Conservation (phyloP, 2,113 vertebrate genomes). For the Addax nasomaculatus region DNA sequence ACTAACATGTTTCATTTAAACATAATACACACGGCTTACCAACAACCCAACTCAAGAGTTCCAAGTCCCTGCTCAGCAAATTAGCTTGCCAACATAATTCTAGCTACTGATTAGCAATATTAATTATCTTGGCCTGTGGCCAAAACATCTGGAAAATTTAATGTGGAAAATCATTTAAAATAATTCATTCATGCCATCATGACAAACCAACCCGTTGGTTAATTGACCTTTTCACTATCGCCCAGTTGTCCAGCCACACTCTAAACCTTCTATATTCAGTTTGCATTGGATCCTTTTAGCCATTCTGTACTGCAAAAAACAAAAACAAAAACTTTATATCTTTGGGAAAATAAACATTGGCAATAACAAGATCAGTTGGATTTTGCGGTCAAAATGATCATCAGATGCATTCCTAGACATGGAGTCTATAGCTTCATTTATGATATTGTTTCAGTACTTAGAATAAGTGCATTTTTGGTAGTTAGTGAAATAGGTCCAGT, state of each 20-base stretch:
- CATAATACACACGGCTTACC: not conserved
- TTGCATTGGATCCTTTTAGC: not conserved
- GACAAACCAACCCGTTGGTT: not conserved
- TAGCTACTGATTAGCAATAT: constrained; percentile 16
- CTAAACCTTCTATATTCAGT: not conserved
- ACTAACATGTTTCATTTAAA: not conserved
- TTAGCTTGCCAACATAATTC: not conserved
- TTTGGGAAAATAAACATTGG: not conserved
- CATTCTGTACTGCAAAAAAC: not conserved
- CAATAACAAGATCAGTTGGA: not conserved
- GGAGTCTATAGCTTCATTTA: not conserved
- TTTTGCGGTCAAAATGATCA: not conserved
- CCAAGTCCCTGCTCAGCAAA: not conserved
- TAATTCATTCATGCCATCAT: not conserved
- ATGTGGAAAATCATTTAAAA: constrained; percentile 32
- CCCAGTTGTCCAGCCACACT: not conserved
- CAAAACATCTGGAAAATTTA: constrained; percentile 44
- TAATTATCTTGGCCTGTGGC: not conserved
- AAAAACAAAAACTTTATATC: not conserved
- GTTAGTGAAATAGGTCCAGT: fast-evolving
- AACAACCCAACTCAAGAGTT: not conserved
- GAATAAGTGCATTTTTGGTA: not conserved
- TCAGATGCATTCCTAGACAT: not conserved
- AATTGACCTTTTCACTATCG: not conserved
- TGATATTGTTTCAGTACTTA: not conserved